Conservation (phyloP, 2,888 invertebrate species). For the Noctua fimbriata region DNA sequence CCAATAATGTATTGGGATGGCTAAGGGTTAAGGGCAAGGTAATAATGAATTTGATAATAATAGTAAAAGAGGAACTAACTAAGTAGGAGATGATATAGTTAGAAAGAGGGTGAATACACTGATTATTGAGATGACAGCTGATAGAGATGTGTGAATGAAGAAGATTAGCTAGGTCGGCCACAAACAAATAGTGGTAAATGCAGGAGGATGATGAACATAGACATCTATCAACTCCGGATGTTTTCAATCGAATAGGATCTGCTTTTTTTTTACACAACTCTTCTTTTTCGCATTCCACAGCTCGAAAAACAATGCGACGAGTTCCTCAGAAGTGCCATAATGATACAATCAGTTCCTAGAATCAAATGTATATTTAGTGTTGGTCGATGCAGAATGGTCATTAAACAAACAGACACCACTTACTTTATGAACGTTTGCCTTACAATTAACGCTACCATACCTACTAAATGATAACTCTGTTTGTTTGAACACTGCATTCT, state of each 20-base stretch:
- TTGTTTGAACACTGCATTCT: slow-evolving; percentile 7
- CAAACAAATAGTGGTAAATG: not conserved
- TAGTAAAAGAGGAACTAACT: too few species aligned
- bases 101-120: not conserved
- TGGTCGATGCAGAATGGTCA: not conserved
- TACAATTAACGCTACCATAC: slow-evolving; percentile 3
- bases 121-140: not conserved
- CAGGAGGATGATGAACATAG: fast-evolving
- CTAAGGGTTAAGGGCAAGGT: too few species aligned
- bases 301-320: not conserved
- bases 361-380: not conserved
- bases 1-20: too few species aligned
- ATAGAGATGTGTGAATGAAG: not conserved
- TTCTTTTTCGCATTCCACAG: not conserved
- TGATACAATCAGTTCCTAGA: slow-evolving; percentile 7
- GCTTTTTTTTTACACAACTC: not conserved
- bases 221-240: not conserved
- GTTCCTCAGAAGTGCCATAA: not conserved
- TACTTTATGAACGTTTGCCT: slow-evolving; percentile 20
- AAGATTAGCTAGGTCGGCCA: too few species aligned
- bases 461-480: slow-evolving; percentile 2
- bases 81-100: not conserved
- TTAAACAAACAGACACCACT: not conserved
- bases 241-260: not conserved
- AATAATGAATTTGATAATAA: too few species aligned